Evolutionary conservation across 1,140 invertebrate species (phyloP).

Genomic region (Globodera ellingtonae): DNA sequence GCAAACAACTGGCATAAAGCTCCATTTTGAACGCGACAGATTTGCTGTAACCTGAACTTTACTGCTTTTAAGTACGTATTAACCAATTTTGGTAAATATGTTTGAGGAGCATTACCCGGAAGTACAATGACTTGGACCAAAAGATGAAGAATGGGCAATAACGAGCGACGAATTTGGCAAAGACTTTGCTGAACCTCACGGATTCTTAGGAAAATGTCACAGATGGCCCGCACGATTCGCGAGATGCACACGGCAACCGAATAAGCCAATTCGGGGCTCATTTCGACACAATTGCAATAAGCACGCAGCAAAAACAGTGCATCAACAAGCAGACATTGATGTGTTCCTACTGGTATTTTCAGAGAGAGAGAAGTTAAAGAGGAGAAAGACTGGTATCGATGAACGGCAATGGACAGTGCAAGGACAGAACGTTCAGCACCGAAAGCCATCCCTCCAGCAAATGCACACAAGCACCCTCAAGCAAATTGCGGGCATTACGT

Average conservation of each 20-base stretch:
- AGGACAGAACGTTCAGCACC: slow-evolving; percentile 40
- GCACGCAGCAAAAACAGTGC: slow-evolving; percentile 34
- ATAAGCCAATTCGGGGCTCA: slow-evolving; percentile 33
- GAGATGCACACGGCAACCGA: slow-evolving; percentile 35
- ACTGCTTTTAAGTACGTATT: not conserved
- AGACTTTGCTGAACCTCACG: slow-evolving; percentile 3
- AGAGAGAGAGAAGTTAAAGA: slow-evolving; percentile 1
- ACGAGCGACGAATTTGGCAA: not conserved
- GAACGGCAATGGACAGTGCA: slow-evolving; percentile 39
- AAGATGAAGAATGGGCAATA: slow-evolving; percentile 31
- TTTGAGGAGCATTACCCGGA: slow-evolving; percentile 15
- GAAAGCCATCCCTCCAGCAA: slow-evolving; percentile 45
- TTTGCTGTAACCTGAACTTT: slow-evolving; percentile 37
- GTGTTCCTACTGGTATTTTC: slow-evolving; percentile 18
- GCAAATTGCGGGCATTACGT: slow-evolving; percentile 40
- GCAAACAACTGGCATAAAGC: slow-evolving; percentile 36
- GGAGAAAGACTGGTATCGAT: slow-evolving; percentile 26
- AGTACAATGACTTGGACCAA: slow-evolving; percentile 34
- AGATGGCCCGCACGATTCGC: slow-evolving; percentile 35
- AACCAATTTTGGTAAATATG: not conserved
- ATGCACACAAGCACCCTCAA: slow-evolving; percentile 47
- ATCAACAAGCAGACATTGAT: slow-evolving; percentile 33
- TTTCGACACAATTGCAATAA: slow-evolving; percentile 36
- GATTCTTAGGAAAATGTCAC: slow-evolving; percentile 5
- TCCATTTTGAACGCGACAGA: slow-evolving; percentile 39